Evolutionary conservation across 1,140 invertebrate species (phyloP).

Genomic region (Copidosoma floridanum): DNA sequence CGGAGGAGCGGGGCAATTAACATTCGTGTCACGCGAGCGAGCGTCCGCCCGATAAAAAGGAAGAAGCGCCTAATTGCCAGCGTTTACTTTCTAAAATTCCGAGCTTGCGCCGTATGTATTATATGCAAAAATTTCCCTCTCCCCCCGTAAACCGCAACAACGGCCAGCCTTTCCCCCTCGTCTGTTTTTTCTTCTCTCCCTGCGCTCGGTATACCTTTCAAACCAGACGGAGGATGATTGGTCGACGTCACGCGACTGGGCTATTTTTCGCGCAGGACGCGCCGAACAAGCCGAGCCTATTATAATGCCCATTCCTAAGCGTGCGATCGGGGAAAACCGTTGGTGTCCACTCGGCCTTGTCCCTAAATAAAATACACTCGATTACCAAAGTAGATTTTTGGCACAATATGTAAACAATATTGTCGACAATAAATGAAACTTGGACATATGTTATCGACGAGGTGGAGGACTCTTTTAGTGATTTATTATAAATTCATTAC

Average conservation of each 20-base stretch:
- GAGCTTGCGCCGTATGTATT: background rate
- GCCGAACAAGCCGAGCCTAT: background rate
- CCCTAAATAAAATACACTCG: too few relatives aligned
- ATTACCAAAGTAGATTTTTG: too few relatives aligned
- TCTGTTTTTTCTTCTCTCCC: conserved; percentile 1
- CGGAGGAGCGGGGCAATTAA: conserved; percentile 1
- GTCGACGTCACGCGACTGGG: conserved; percentile 43
- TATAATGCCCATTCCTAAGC: background rate
- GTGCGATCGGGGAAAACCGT: background rate
- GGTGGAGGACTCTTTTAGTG: conserved; percentile 12
- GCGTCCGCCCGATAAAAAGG: background rate
- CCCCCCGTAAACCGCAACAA: too few relatives aligned
- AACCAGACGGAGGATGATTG: conserved; percentile 43
- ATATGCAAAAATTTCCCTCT: conserved; percentile 19
- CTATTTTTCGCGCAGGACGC: conserved; percentile 26
- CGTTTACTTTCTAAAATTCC: conserved; percentile 18
- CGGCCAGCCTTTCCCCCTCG: too few relatives aligned
- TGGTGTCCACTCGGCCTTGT: too few relatives aligned
- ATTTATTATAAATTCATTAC: conserved; percentile 24
- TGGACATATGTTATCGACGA: too few relatives aligned
- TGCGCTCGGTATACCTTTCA: background rate
- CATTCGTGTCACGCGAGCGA: conserved; percentile 18
- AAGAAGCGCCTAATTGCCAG: conserved; percentile 17
- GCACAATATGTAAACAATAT: too few relatives aligned
- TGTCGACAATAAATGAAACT: too few relatives aligned